Evolutionary conservation across 64 coral and sea anemone species (phyloP), one percentile per base, ranked within the genome.

Genomic region (Pachyseris speciosa): DNA sequence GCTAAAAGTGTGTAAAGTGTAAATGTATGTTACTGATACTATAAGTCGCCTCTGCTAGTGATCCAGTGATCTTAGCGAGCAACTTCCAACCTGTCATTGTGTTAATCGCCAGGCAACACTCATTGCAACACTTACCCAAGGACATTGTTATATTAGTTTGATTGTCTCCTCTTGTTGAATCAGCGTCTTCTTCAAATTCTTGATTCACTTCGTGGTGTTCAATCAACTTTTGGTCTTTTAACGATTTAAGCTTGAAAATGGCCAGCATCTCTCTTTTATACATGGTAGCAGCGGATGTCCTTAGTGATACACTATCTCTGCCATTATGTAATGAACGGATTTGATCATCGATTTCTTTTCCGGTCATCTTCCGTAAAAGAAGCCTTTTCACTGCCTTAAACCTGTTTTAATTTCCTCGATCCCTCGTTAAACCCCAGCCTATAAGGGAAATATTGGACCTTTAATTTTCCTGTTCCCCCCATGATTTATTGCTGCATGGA

Each of bases 41-140:
- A n/a, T n/a, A n/a, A n/a, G n/a, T n/a, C n/a, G n/a, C n/a, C n/a
- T n/a, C n/a, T n/a, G n/a, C n/a, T n/a, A n/a, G n/a, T n/a, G n/a
- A n/a, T n/a, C n/a, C n/a, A n/a, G n/a, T n/a, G n/a, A n/a, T n/a
- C n/a, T n/a, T n/a, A n/a, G n/a, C n/a, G n/a, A n/a, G n/a, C n/a
- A n/a, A n/a, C n/a, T n/a, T n/a, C n/a, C n/a, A n/a, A n/a, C n/a
- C n/a, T n/a, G n/a, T n/a, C n/a, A n/a, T n/a, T n/a, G n/a, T n/a
- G n/a, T n/a, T n/a, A n/a, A n/a, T n/a, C n/a, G n/a, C n/a, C n/a
- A n/a, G n/a, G n/a, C n/a, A n/a, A n/a, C n/a, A n/a, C n/a, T n/a
- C n/a, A n/a, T n/a, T n/a, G 20, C 7, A 16, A 8, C 76, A 80
- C 76, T 80, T 80, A 80, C 76, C 76, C 49, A 79, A 22, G 16